Percentiles rank a stretch among this genome's conserved stretches.
Evolutionary conservation across 1,140 invertebrate species (phyloP).

Genomic region (Drosophila repleta): DNA sequence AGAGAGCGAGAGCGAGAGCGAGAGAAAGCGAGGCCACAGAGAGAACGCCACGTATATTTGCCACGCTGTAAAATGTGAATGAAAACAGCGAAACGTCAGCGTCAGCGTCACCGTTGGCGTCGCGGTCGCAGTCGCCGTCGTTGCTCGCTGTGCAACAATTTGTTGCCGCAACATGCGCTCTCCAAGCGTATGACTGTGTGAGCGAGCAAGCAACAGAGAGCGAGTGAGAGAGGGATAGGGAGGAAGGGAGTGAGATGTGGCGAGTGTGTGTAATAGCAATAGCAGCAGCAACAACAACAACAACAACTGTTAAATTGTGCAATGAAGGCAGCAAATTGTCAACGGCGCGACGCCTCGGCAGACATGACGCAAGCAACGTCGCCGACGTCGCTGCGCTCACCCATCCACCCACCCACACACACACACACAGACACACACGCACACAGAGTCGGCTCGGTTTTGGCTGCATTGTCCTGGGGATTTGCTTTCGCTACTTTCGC

Average conservation of each 20-base stretch:
- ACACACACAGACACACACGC: not conserved
- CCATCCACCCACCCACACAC: not conserved
- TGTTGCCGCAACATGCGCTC: constrained; percentile 59
- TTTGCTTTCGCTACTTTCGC: no score
- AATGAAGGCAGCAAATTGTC: constrained; percentile 22
- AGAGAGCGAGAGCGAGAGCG: not conserved
- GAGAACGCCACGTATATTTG: constrained; percentile 12
- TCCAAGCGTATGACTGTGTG: not conserved
- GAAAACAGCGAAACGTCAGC: constrained; percentile 42
- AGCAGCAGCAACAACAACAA: constrained; percentile 2
- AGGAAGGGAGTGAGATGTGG: not conserved
- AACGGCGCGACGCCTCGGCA: not conserved
- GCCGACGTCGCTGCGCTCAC: constrained; percentile 7
- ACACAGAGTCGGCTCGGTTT: not conserved
- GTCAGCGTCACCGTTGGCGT: not conserved
- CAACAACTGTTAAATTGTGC: constrained; percentile 28
- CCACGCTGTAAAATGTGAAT: constrained; percentile 56
- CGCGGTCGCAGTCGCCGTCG: constrained; percentile 24
- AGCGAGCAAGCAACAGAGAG: not conserved
- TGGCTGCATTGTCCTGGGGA: constrained; percentile 15
- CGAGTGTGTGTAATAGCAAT: not conserved
- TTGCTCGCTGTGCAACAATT: constrained; percentile 70
- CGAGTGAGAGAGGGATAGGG: no score
- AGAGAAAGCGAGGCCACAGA: not conserved
- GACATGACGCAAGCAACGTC: constrained; percentile 31